Conservation (phyloP, 2,797 vertebrate genomes). For the Apogon talboti region DNA sequence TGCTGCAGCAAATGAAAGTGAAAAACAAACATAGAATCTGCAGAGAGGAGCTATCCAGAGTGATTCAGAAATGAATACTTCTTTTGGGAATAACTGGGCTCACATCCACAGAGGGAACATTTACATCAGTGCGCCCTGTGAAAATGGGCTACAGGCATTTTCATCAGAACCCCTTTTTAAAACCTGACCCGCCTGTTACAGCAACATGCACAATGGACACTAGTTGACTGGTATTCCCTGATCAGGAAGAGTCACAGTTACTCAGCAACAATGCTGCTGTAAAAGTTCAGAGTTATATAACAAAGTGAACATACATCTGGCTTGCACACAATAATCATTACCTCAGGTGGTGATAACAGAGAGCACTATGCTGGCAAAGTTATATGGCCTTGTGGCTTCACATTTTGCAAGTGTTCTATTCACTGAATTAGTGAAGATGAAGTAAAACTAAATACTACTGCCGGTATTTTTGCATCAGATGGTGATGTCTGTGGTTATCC, state of each 20-base stretch:
- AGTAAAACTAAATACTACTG: not conserved
- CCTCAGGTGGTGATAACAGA: conserved; percentile 29
- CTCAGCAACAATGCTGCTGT: conserved; percentile 47
- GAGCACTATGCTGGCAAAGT: not conserved
- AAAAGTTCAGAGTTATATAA: conserved; percentile 49
- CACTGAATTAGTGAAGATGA: conserved; percentile 14
- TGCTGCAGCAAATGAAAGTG: not conserved
- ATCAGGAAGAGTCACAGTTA: conserved; percentile 55
- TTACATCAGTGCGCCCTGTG: not conserved
- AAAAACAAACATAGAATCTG: not conserved
- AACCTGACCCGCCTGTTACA: conserved; percentile 4
- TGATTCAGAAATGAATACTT: conserved; percentile 9
- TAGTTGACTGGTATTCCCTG: not conserved
- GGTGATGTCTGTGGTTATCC: not conserved
- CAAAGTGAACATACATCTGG: conserved; percentile 11
- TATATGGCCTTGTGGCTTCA: conserved; percentile 1
- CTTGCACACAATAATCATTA: conserved; percentile 42
- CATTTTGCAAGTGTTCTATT: conserved; percentile 2
- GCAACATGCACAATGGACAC: not conserved
- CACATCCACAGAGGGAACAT: not conserved
- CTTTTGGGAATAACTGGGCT: conserved; percentile 10
- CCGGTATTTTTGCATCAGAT: conserved; percentile 3
- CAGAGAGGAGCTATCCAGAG: not conserved
- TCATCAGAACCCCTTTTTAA: conserved; percentile 22
- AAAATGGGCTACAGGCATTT: not conserved